Evolutionary conservation across 2,888 invertebrate genomes (phyloP).

Genomic region (Eupithecia vulgata): DNA sequence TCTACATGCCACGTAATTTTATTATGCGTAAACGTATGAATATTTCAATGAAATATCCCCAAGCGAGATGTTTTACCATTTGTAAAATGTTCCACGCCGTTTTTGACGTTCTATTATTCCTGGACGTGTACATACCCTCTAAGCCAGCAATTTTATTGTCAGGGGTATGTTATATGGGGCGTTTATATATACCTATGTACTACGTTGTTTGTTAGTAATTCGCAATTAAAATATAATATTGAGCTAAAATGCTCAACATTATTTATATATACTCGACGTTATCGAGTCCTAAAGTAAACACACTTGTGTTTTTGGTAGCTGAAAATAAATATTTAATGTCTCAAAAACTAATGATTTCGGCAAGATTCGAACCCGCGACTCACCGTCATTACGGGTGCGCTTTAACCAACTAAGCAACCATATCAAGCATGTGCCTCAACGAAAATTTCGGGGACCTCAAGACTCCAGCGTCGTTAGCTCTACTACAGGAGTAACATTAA

Average conservation of each 20-base stretch:
- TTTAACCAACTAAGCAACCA: no score
- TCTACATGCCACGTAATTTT: constrained; percentile 30
- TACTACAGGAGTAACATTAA: no score
- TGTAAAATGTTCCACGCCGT: constrained; percentile 36
- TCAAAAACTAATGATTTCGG: no score
- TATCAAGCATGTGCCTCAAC: no score
- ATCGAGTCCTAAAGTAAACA: neutral
- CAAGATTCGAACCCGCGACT: no score
- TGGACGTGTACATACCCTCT: neutral
- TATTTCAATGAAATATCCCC: constrained; percentile 37
- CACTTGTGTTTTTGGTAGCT: neutral
- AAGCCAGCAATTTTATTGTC: neutral
- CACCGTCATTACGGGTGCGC: no score
- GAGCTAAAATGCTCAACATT: no score
- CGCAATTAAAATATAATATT: neutral
- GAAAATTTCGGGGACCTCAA: no score
- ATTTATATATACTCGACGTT: neutral
- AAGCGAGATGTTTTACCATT: constrained; percentile 36
- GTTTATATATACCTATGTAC: neutral
- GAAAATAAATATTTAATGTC: no score
- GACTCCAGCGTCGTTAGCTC: no score
- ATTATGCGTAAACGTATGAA: constrained; percentile 42
- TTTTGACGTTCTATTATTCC: constrained; percentile 34
- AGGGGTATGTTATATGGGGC: no score
- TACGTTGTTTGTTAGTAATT: neutral